A percentile compares a stretch with the other conserved stretches of the same genome.
Evolutionary conservation across 2,888 invertebrate species (phyloP).

Genomic region (Noctua fimbriata): DNA sequence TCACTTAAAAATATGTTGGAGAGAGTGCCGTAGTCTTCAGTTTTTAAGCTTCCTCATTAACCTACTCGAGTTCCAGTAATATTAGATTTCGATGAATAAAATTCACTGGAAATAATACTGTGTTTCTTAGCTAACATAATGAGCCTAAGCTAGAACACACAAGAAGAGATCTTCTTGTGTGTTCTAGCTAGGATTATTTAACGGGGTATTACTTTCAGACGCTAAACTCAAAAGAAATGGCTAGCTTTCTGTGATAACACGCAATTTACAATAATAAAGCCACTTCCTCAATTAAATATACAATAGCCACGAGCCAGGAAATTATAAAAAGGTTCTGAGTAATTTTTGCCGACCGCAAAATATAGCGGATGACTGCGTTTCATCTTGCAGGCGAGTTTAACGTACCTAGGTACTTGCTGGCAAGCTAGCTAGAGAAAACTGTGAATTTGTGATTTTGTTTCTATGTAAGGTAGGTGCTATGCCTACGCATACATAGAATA

Average conservation of each 20-base stretch:
- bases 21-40: not conserved
- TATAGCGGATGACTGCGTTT: conserved; percentile 53
- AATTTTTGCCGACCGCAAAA: conserved; percentile 64
- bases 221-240: not conserved
- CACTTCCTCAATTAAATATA: conserved; percentile 69
- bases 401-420: not conserved
- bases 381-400: conserved; percentile 38
- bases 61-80: not conserved
- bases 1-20: not conserved
- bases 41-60: not conserved
- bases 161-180: not conserved
- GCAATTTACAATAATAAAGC: conserved; percentile 60
- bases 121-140: not conserved
- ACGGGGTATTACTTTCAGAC: not conserved
- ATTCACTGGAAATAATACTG: not conserved
- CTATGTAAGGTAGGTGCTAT: not conserved
- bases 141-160: no score
- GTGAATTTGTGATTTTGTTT: not conserved
- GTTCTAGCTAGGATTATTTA: not conserved
- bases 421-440: conserved; percentile 1
- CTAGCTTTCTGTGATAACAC: conserved; percentile 35
- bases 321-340: conserved; percentile 63
- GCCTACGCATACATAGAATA: not conserved
- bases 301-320: conserved; percentile 56
- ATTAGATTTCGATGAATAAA: not conserved